Base-by-base conservation (phyloP, 2,113 vertebrate species). In the Gymnobelideus leadbeateri region DNA sequence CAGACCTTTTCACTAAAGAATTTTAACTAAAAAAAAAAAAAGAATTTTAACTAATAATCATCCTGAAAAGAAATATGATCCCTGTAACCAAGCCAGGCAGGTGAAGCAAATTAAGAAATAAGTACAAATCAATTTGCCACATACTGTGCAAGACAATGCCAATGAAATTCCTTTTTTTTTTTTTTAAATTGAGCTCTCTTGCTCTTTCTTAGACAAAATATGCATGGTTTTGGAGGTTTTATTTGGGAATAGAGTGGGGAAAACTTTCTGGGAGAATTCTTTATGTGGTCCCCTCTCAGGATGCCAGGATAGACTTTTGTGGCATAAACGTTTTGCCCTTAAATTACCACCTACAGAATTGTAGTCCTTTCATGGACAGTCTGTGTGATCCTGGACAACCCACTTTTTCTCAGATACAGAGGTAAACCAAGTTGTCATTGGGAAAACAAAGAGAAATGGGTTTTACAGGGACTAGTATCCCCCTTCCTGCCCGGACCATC, bases 181-280 rank as follows among this genome's bases (percentile, higher is more conserved):
- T 16, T 43, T 37, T 52, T n/a, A 89, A n/a, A 31, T 10, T 11
- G 24, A 0, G 0, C 1, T 8, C 51, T 43, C 0, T 0, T 46
- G 31, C 0, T 47, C 8, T 28, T 47, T 10, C 0, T 1, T 16
- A 23, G 19, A 2, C 3, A 24, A 47, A 24, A 31, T 51, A 0
- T 0, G 0, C 49, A 4, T 11, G 91, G 19, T 9, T 28, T 6
- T 12, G 23, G 46, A 0, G 0, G 5, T 47, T 92, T 91, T 51
- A 6, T 21, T 68, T 7, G 7, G 16, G 31, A n/a, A 47, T 37
- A 49, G 46, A 5, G 0, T 0, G 0, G 24, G 50, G 31, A 16
- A 3, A 7, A 7, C 12, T 10, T 26, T 28, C 19, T n/a, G 31
- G 37, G 16, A 77, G 37, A 77, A 77, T n/a, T 31, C 31, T 16